Evolutionary conservation across 1,140 invertebrate genomes (phyloP), one percentile per base, ranked within the genome.

Genomic region (Lordiphosa mommai): DNA sequence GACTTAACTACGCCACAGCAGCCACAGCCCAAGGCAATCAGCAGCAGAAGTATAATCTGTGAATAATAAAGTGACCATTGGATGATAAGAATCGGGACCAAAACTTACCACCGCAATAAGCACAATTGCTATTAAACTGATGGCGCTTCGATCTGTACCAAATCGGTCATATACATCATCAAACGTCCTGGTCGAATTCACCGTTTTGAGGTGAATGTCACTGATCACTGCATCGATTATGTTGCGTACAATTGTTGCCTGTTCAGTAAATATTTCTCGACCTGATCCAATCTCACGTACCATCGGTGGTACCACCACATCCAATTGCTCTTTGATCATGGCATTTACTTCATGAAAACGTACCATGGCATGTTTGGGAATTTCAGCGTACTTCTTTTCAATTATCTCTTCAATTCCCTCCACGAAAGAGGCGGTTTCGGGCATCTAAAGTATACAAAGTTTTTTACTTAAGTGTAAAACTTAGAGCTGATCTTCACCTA

Each of bases 1-100:
- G 20, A 23, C 20, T 2, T 95, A 95, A 63, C 95, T 17, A 6
- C 5, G 4, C 96, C 96, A 89, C 95, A 97, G 65, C 95, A 93
- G 38, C 96, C 96, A 89, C 94, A 97, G 56, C 96, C 90, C 17
- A 98, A 89, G 3, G 95, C 96, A 72, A 91, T 37, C 91, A 92
- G 66, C 94, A 91, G 72, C 92, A 93, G 29, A 5, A 70, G 4
- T 1, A 85, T 29, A 47, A 88, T 58, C 86, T 86, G 37, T 6
- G 12, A 44, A 2, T 9, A 41, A 12, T 48, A 7, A 36, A 29
- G 23, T 2, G 29, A 34, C 13, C 14, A 17, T 8, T 10, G 1
- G 1, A 23, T 23, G 0, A 5, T 23, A 23, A 23, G 5, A 23
- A 23, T 23, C 4, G 5, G 3, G 20, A 16, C 0, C 7, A 36